Percentiles rank a stretch among this genome's conserved stretches.
phyloP scores from a whole-genome alignment of 2,113 vertebrate genomes.

The Esox niger region DNA sequence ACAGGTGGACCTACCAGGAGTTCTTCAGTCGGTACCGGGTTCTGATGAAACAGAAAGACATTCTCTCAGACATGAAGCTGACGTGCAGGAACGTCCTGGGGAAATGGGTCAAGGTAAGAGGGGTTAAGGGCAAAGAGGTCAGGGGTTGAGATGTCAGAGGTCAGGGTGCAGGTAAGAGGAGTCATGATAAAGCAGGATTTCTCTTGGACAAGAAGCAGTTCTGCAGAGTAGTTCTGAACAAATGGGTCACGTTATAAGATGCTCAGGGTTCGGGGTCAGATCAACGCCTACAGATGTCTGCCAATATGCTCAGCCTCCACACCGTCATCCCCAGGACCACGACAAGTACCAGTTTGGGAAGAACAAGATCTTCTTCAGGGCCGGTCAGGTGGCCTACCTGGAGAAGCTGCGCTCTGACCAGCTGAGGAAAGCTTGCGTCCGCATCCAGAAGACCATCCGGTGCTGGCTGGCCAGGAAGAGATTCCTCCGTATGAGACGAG shows the following conservation, averaged over 20 bases:
- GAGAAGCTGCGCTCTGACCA: constrained; percentile 95
- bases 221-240: no score
- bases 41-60: constrained; percentile 91
- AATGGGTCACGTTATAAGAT: no score
- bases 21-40: constrained; percentile 95
- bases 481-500: constrained; percentile 83
- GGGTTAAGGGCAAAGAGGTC: no score
- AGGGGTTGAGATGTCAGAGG: no score
- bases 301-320: not conserved
- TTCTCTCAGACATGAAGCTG: constrained; percentile 84
- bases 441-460: constrained; percentile 94
- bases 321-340: constrained; percentile 72
- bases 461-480: constrained; percentile 91
- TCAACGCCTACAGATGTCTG: no score
- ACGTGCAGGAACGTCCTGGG: constrained; percentile 88
- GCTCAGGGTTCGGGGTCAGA: no score
- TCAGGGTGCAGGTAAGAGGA: no score
- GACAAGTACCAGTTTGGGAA: constrained; percentile 97
- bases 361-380: constrained; percentile 97
- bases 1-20: constrained; percentile 96
- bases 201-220: no score
- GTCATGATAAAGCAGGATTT: no score
- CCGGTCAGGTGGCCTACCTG: constrained; percentile 94
- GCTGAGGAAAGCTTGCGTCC: constrained; percentile 85
- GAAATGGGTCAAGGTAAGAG: constrained; percentile 83